A percentile compares a stretch with the other conserved stretches of the same genome.
phyloP scores from a whole-genome alignment of 1,140 invertebrate genomes.

The Diorhabda sublineata region DNA sequence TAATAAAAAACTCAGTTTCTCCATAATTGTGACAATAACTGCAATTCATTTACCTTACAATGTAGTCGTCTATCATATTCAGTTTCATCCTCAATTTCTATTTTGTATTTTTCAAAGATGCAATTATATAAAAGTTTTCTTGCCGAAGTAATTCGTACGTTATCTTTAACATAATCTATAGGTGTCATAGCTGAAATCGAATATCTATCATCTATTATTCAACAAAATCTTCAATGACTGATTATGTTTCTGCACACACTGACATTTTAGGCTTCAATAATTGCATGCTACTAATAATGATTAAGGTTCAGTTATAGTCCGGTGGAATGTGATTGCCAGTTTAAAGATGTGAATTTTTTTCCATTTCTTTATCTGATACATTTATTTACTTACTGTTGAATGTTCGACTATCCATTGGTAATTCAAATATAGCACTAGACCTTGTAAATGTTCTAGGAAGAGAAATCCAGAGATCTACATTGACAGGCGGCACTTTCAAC shows the following conservation, averaged over 20 bases:
- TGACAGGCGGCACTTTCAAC: conserved; percentile 52
- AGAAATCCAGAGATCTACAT: conserved; percentile 54
- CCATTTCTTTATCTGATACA: background rate
- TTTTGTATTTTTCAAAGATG: conserved; percentile 52
- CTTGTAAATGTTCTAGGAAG: conserved; percentile 61
- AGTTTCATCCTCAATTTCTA: conserved; percentile 38
- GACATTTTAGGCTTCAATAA: no score
- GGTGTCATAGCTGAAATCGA: conserved; percentile 54
- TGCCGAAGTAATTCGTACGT: conserved; percentile 57
- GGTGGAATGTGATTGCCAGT: no score
- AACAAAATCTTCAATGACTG: no score
- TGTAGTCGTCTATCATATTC: conserved; percentile 44
- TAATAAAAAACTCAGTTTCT: background rate
- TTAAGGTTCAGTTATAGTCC: no score
- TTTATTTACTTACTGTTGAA: conserved; percentile 5
- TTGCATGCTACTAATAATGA: no score
- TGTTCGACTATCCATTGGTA: conserved; percentile 57
- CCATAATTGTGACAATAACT: background rate
- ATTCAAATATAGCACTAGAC: conserved; percentile 59
- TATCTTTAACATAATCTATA: conserved; percentile 58
- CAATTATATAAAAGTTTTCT: conserved; percentile 59
- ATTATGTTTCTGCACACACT: no score
- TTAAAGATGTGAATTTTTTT: background rate
- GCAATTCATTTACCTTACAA: conserved; percentile 31
- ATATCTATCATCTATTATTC: background rate